Evolutionary conservation across 2,113 vertebrate genomes (phyloP).

Genomic region (Lasiurus borealis): DNA sequence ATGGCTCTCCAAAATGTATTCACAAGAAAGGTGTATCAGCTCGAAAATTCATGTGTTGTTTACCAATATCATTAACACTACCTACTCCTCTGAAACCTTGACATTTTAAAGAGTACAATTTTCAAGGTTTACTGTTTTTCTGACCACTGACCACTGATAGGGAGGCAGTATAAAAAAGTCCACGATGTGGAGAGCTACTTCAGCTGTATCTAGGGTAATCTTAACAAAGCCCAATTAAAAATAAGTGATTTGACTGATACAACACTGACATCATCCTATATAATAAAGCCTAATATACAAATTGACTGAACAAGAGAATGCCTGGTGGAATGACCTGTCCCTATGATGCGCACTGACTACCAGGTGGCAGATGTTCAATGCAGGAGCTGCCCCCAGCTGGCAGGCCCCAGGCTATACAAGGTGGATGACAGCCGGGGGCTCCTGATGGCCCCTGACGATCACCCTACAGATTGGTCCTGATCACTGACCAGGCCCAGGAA

Average conservation of each 20-base stretch:
- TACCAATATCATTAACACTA: neutral
- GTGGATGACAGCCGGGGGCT: no score
- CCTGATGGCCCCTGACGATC: no score
- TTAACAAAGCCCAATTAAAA: constrained; percentile 8
- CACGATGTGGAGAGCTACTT: neutral
- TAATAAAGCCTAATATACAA: neutral
- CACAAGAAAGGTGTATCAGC: neutral
- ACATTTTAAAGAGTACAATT: neutral
- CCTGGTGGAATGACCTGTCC: no score
- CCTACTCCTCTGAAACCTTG: neutral
- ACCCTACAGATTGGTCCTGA: no score
- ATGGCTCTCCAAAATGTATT: neutral
- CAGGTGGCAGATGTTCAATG: no score
- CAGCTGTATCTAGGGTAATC: neutral
- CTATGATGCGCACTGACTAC: no score
- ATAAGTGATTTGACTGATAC: neutral
- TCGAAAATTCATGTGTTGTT: neutral
- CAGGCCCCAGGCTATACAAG: no score
- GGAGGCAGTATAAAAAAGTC: neutral
- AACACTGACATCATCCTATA: neutral
- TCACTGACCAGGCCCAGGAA: no score
- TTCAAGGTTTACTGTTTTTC: neutral
- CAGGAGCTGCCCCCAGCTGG: no score
- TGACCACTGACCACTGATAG: neutral
- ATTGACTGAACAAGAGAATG: no score